A percentile compares a stretch with the other conserved stretches of the same genome.
Conservation (phyloP, 2,888 invertebrate species). For the Trissolcus brochymenae region DNA sequence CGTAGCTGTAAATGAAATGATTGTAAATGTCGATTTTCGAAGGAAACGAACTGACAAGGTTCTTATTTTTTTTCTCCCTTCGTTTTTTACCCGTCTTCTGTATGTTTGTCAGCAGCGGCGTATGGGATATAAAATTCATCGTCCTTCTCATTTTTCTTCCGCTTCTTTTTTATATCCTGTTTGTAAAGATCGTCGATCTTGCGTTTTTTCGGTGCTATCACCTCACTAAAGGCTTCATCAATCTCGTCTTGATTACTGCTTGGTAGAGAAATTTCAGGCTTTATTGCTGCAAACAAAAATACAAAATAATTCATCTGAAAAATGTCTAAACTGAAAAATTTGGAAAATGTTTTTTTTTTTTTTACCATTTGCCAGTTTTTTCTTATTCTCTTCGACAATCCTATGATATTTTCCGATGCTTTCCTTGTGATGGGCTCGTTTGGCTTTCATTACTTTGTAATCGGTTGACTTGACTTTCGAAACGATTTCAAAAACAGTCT, state of each 20-base stretch:
- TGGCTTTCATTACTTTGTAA: conserved; percentile 91
- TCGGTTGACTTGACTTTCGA: conserved; percentile 87
- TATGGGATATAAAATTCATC: conserved; percentile 93
- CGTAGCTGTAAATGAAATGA: conserved; percentile 78
- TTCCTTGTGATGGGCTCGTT: conserved; percentile 85
- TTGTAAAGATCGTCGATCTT: conserved; percentile 80
- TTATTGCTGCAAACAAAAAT: conserved; percentile 19
- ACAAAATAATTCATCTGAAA: too few species aligned
- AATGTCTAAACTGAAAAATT: too few species aligned
- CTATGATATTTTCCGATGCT: conserved; percentile 77
- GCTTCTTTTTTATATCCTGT: conserved; percentile 77
- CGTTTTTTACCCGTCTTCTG: conserved; percentile 83
- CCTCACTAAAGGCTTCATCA: conserved; percentile 78
- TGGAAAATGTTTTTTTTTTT: background rate
- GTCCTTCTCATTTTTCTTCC: conserved; percentile 78
- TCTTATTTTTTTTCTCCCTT: background rate
- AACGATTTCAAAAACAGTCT: conserved; percentile 97
- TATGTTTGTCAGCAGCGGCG: conserved; percentile 88
- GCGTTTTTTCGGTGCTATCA: conserved; percentile 79
- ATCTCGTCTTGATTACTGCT: conserved; percentile 79
- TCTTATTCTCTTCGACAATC: conserved; percentile 72
- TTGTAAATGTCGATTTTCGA: too few species aligned
- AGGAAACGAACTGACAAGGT: too few species aligned
- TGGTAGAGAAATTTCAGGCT: conserved; percentile 64
- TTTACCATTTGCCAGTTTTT: conserved; percentile 49